These are phyloP conservation scores for Linurgus olivaceus DNA, from an alignment of 2,797 vertebrate species.

Conservation along the genomic window DNA sequence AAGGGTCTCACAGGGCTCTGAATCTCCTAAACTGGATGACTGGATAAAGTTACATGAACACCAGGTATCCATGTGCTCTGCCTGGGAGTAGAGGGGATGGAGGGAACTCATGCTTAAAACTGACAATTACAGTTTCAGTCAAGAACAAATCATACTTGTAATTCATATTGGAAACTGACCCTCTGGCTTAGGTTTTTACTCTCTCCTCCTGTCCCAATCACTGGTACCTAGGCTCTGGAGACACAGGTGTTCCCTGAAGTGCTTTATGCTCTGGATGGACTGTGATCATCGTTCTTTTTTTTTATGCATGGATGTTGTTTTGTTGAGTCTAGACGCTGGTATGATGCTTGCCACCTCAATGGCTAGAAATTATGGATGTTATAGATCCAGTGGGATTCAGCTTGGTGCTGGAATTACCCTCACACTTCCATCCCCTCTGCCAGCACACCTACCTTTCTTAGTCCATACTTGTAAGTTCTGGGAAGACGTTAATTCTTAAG, in stretches of 20 bases:
- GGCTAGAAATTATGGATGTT: neutral
- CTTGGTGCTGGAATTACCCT: neutral
- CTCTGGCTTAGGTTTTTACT: neutral
- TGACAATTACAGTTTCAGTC: neutral
- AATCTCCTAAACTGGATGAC: neutral
- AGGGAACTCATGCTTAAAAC: neutral
- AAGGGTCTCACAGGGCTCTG: neutral
- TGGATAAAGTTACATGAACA: neutral
- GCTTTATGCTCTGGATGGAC: neutral
- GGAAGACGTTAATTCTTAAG: neutral
- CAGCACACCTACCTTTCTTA: neutral
- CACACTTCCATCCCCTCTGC: neutral
- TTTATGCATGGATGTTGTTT: neutral
- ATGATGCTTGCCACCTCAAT: neutral
- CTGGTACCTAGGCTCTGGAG: neutral
- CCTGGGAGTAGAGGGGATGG: neutral
- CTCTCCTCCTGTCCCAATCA: neutral
- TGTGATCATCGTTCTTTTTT: rapidly evolving
- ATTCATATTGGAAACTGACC: neutral
- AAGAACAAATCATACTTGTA: neutral
- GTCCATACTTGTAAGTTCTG: neutral
- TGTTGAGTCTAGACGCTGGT: neutral
- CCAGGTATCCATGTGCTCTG: neutral
- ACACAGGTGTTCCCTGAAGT: neutral
- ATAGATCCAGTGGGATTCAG: neutral